Percentiles rank a stretch among this genome's conserved stretches.
These are phyloP conservation scores for Raja brachyura DNA, from an alignment of 2,113 vertebrate genomes.

Conservation along the genomic window DNA sequence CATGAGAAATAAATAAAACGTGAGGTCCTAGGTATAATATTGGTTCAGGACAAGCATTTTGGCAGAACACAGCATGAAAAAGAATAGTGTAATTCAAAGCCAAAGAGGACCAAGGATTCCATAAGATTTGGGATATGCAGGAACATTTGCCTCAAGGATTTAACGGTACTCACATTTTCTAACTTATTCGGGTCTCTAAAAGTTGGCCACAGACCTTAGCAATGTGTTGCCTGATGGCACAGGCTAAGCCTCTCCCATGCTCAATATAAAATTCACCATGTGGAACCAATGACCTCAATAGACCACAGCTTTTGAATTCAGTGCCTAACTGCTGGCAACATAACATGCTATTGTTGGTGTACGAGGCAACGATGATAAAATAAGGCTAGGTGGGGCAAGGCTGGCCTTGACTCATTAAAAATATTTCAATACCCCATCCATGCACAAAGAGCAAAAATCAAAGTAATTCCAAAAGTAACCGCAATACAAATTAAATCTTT, in stretches of 20 bases:
- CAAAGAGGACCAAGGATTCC: too few species aligned
- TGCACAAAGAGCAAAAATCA: background rate
- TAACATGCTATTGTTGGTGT: too few species aligned
- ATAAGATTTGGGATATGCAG: too few species aligned
- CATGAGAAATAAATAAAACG: too few species aligned
- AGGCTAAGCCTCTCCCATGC: background rate
- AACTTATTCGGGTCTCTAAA: background rate
- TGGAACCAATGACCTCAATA: background rate
- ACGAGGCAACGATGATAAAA: background rate
- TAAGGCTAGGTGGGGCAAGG: background rate
- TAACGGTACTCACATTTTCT: background rate
- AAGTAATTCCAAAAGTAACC: background rate
- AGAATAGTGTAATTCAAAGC: too few species aligned
- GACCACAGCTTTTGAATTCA: background rate
- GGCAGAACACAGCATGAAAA: too few species aligned
- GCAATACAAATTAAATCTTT: background rate
- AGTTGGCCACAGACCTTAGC: background rate
- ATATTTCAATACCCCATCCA: background rate
- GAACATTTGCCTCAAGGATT: background rate
- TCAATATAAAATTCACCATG: background rate
- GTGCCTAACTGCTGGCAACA: background rate
- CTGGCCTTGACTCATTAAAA: background rate
- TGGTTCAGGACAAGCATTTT: too few species aligned
- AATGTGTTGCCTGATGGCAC: background rate
- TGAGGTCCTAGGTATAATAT: too few species aligned